These are phyloP conservation scores for Spondyliosoma cantharus DNA, from an alignment of 2,797 vertebrate genomes.

Conservation along the genomic window DNA sequence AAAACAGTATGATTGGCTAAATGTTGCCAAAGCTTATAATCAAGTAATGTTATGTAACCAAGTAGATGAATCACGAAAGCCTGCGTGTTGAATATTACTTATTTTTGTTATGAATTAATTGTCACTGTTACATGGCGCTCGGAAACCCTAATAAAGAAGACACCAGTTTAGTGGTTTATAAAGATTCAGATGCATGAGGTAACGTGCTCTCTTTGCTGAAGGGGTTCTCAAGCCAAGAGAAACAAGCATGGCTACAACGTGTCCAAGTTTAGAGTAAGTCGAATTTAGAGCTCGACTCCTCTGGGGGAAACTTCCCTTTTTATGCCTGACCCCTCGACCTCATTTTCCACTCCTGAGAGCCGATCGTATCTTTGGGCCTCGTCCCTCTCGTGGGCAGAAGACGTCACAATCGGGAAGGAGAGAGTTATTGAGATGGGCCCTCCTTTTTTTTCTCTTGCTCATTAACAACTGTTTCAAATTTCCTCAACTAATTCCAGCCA, in stretches of 20 bases:
- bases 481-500: conserved; percentile 17
- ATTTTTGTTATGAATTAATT: conserved; percentile 8
- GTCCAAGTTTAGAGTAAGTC: conserved; percentile 80
- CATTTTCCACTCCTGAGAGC: conserved; percentile 85
- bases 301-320: conserved; percentile 80
- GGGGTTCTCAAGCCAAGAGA: conserved; percentile 75
- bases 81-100: neutral
- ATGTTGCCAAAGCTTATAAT: conserved; percentile 1
- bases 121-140: neutral
- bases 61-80: conserved; percentile 2
- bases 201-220: conserved; percentile 60
- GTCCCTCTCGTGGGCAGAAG: conserved; percentile 62
- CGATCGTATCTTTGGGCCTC: conserved; percentile 70
- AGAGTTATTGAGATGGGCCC: neutral
- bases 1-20: neutral
- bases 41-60: conserved; percentile 6
- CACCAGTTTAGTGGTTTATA: conserved; percentile 20
- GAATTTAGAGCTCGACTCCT: conserved; percentile 76
- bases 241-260: conserved; percentile 80
- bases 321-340: conserved; percentile 79
- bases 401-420: conserved; percentile 27
- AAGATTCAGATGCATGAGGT: conserved; percentile 53
- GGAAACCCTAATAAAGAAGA: conserved; percentile 17
- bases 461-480: conserved; percentile 23
- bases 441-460: conserved; percentile 20